Percentiles rank a stretch among this genome's conserved stretches.
phyloP scores from a whole-genome alignment of 2,888 invertebrate genomes.

The Rhyacophila evoluta region DNA sequence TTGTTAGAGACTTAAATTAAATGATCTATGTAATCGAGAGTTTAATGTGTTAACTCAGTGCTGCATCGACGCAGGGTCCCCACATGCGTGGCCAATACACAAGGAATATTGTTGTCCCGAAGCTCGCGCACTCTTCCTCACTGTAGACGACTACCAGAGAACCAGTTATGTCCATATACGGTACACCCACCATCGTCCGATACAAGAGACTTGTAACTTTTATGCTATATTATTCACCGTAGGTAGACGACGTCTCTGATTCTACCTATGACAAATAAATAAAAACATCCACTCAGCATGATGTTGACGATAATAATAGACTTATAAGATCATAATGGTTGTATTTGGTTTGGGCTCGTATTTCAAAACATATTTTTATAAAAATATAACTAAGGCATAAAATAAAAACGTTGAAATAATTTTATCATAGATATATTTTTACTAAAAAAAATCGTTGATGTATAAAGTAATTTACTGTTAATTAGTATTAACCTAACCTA shows the following conservation, averaged over 20 bases:
- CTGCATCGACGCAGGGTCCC: not conserved
- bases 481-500: no score
- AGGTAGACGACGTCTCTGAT: not conserved
- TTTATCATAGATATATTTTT: no score
- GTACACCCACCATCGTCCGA: slow-evolving; percentile 2
- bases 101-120: not conserved
- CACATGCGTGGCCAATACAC: slow-evolving; percentile 9
- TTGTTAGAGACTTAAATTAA: no score
- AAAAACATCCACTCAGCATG: not conserved
- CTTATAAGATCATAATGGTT: no score
- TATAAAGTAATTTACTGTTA: no score
- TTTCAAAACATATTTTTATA: no score
- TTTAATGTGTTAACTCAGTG: no score
- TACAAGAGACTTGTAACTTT: not conserved
- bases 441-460: no score
- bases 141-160: not conserved
- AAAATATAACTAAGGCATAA: no score
- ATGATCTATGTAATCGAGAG: no score
- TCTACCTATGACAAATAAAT: not conserved
- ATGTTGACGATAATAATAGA: slow-evolving; percentile 14
- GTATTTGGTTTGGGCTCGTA: no score
- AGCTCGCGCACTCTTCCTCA: not conserved
- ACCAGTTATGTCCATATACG: slow-evolving; percentile 24
- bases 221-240: not conserved
- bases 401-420: no score